These are phyloP conservation scores for Geotrypetes seraphini DNA, from an alignment of 2,797 vertebrate genomes.

Conservation along the genomic window DNA sequence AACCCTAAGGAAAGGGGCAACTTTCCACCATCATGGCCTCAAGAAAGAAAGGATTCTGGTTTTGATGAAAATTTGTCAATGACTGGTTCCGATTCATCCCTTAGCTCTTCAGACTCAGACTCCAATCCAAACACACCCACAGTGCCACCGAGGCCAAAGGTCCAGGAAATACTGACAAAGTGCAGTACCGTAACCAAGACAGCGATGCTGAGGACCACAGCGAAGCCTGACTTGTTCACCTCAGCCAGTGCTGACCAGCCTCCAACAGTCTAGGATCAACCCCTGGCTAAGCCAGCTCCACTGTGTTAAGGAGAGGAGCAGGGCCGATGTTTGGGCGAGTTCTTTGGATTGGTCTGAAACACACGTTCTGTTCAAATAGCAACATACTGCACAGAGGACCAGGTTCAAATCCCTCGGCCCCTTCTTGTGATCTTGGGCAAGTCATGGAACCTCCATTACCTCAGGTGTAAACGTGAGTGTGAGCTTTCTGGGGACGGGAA, in stretches of 20 bases:
- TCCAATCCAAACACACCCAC: slow-evolving; percentile 16
- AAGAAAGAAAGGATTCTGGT: slow-evolving; percentile 1
- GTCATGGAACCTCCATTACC: too few relatives aligned
- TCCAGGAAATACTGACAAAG: slow-evolving; percentile 62
- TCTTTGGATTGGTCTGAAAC: too few relatives aligned
- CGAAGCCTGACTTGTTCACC: not conserved
- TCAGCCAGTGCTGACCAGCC: not conserved
- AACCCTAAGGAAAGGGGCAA: not conserved
- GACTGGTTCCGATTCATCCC: not conserved
- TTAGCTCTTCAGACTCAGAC: rapidly evolving
- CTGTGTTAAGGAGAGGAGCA: too few relatives aligned
- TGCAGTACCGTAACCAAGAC: slow-evolving; percentile 76
- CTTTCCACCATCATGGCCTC: not conserved
- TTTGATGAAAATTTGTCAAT: slow-evolving; percentile 4
- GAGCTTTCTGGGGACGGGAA: too few relatives aligned
- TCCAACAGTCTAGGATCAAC: too few relatives aligned
- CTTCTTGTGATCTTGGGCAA: too few relatives aligned
- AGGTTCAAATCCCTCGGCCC: too few relatives aligned
- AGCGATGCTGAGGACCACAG: slow-evolving; percentile 34
- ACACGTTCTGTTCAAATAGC: too few relatives aligned
- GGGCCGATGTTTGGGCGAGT: too few relatives aligned
- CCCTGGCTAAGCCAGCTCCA: too few relatives aligned
- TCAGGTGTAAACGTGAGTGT: too few relatives aligned
- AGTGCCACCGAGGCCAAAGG: slow-evolving; percentile 59
- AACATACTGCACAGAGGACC: too few relatives aligned